Evolutionary conservation across 2,113 vertebrate species (phyloP).

Genomic region (Mirza zaza): DNA sequence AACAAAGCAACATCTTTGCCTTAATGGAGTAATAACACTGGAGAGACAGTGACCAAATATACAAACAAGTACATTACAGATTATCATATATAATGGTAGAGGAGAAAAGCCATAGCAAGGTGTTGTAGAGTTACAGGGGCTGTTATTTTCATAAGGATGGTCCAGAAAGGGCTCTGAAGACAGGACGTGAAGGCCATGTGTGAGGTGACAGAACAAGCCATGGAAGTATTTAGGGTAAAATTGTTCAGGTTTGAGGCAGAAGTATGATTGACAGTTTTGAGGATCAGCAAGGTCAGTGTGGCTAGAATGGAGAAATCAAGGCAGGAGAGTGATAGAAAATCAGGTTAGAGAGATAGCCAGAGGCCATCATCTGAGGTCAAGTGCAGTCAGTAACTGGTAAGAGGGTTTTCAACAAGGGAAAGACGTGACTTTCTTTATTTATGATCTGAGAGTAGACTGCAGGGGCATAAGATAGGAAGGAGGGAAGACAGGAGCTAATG

Average conservation of each 20-base stretch:
- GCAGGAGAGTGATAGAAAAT: neutral
- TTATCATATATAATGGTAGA: neutral
- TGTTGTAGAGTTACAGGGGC: neutral
- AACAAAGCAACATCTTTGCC: neutral
- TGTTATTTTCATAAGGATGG: neutral
- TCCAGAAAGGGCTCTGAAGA: neutral
- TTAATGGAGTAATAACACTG: neutral
- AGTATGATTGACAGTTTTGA: neutral
- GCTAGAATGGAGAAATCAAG: neutral
- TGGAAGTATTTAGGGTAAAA: neutral
- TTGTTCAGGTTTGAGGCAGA: neutral
- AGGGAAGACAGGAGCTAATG: neutral
- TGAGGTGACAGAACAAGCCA: neutral
- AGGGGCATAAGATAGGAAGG: neutral
- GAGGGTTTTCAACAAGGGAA: neutral
- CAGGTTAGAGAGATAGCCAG: neutral
- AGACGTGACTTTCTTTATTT: neutral
- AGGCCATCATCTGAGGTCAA: neutral
- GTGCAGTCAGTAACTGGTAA: neutral
- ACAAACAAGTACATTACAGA: neutral
- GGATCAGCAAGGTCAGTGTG: neutral
- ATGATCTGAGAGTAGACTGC: neutral
- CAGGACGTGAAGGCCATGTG: neutral
- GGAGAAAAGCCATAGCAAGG: neutral
- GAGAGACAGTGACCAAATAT: neutral